A percentile compares a stretch with the other conserved stretches of the same genome.
Evolutionary conservation across 2,797 vertebrate species (phyloP).

Genomic region (Enoplosus armatus): DNA sequence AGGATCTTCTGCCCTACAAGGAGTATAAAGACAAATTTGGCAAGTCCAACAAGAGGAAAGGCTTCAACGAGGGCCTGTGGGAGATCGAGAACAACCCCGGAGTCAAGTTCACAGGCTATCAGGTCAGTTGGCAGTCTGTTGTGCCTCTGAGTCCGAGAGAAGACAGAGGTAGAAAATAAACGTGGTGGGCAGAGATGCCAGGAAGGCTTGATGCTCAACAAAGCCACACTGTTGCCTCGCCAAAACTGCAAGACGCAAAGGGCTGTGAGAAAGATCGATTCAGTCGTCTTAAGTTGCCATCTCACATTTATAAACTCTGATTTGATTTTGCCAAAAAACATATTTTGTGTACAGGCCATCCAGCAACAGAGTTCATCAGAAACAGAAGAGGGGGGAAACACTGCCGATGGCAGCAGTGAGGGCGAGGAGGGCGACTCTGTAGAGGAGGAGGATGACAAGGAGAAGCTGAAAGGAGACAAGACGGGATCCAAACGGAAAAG

Average conservation of each 20-base stretch:
- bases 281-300: not conserved
- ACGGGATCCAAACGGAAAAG: constrained; percentile 94
- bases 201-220: constrained; percentile 7
- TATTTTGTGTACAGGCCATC: constrained; percentile 83
- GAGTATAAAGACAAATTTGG: constrained; percentile 99
- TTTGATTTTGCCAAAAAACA: not conserved
- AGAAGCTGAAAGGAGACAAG: constrained; percentile 91
- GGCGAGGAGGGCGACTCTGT: constrained; percentile 91
- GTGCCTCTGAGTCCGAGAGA: constrained; percentile 7
- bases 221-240: constrained; percentile 14
- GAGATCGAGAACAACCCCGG: constrained; percentile 99
- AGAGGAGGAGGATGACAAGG: constrained; percentile 90
- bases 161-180: constrained; percentile 10
- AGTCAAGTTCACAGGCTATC: constrained; percentile 97
- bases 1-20: constrained; percentile 97
- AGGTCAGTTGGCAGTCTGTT: constrained; percentile 81
- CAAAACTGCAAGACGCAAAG: constrained; percentile 10
- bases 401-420: constrained; percentile 94
- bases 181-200: not conserved
- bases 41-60: constrained; percentile 99
- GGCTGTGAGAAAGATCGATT: not conserved
- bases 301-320: not conserved
- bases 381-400: constrained; percentile 92
- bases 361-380: constrained; percentile 96
- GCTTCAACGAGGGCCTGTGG: constrained; percentile 98